These are phyloP conservation scores for Intellagama lesueurii DNA, from an alignment of 2,797 vertebrate genomes.

Conservation along the genomic window DNA sequence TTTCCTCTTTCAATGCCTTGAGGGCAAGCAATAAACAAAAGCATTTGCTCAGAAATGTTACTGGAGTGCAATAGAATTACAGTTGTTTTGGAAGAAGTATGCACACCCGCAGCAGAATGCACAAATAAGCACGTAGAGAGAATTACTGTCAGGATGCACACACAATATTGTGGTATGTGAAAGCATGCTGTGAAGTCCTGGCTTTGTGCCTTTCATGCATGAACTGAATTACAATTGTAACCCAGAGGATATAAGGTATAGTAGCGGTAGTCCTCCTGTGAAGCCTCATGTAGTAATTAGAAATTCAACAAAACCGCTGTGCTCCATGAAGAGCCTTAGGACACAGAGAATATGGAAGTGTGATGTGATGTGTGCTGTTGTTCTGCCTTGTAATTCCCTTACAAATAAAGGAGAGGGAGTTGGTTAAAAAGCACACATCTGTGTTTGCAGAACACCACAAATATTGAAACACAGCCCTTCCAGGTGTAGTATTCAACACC, in stretches of 20 bases:
- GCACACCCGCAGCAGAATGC: too few relatives aligned
- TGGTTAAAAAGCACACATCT: conserved; percentile 33
- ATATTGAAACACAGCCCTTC: conserved; percentile 36
- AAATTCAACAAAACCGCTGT: conserved; percentile 29
- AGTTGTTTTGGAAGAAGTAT: not conserved
- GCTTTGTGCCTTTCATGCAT: not conserved
- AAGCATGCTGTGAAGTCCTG: conserved; percentile 16
- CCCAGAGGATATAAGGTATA: not conserved
- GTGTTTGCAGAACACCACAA: conserved; percentile 19
- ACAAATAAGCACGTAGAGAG: not conserved
- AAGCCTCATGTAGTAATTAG: conserved; percentile 2
- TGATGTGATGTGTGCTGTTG: not conserved
- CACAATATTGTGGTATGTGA: not conserved
- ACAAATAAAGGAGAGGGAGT: not conserved
- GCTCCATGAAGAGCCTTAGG: conserved; percentile 19
- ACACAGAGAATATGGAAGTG: conserved; percentile 16
- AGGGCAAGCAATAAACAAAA: not conserved
- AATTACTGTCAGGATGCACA: not conserved
- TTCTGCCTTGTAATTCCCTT: conserved; percentile 31
- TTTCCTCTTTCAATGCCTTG: not conserved
- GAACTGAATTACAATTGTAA: conserved; percentile 23
- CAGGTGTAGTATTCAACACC: conserved; percentile 4
- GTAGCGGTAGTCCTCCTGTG: conserved; percentile 2
- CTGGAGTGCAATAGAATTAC: not conserved
- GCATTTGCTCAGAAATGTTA: not conserved